Evolutionary conservation across 2,888 invertebrate species (phyloP).

Genomic region (Rhopalosiphum nymphaeae): DNA sequence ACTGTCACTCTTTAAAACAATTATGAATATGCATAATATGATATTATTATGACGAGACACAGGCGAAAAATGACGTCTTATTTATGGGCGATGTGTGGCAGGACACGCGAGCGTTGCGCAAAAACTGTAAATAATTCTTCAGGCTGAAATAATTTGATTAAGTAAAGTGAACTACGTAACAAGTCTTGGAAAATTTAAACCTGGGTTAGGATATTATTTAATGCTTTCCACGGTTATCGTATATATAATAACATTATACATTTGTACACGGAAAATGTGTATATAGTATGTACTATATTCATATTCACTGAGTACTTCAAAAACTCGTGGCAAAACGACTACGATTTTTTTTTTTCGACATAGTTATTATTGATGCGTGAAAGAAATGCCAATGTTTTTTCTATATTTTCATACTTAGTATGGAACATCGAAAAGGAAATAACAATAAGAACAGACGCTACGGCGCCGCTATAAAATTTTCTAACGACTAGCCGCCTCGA

Average conservation of each 20-base stretch:
- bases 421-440: slow-evolving; percentile 48
- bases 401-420: background rate
- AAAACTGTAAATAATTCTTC: background rate
- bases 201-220: background rate
- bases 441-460: slow-evolving; percentile 64
- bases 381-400: slow-evolving; percentile 42
- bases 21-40: background rate
- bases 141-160: background rate
- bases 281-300: background rate
- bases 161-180: background rate
- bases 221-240: background rate
- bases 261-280: background rate
- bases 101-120: background rate
- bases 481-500: slow-evolving; percentile 45
- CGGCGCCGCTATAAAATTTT: slow-evolving; percentile 59
- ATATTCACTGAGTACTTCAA: slow-evolving; percentile 1
- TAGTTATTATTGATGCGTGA: slow-evolving; percentile 27
- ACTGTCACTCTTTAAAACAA: background rate
- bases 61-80: background rate
- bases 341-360: slow-evolving; percentile 7
- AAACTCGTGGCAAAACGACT: slow-evolving; percentile 24
- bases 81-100: background rate
- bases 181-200: background rate
- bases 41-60: background rate
- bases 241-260: background rate